Base-by-base conservation (phyloP, 2,113 vertebrate genomes). In the Rhinogobius similis region DNA sequence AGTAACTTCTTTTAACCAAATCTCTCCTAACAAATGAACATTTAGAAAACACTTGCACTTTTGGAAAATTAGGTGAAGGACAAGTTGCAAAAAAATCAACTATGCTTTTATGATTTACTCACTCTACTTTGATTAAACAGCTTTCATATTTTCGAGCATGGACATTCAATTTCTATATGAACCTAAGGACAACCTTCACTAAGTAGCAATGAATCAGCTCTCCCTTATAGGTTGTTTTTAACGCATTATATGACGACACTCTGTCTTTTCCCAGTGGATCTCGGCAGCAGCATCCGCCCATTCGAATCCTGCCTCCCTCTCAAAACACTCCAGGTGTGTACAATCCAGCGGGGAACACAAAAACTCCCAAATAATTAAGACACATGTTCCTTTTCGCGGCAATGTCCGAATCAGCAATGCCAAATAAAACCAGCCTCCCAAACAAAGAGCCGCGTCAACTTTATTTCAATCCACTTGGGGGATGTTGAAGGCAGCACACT, bases 361-460 rank as follows among this genome's bases (percentile, higher is more conserved):
- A 72, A 78, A 65, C 86, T 88, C 85, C 79, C 74, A 89, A 92
- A 92, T 91, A 92, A 92, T 92, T 90, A 92, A 91, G 76, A 82
- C 75, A 61, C 76, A 48, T 65, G 8, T 77, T 26, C 26, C 26
- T 83, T 85, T 85, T 68, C 12, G 83, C 80, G 83, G 90, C 88
- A 87, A 90, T 80, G 88, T 90, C 87, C 75, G 86, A 91, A 90
- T 94, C 88, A 91, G 89, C 87, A 86, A 73, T 82, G 91, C 88
- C 89, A 90, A 93, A 93, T 90, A 90, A 89, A 92, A 77, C 76
- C 86, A 87, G 86, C 78, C 88, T 77, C 86, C 76, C 79, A 90
- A 93, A 92, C 90, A 93, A 93, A 93, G 86, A 92, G 90, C 91
- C 90, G 84, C 85, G 81, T 92, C 92, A 91, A 93, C 92, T 92